Evolutionary conservation across 2,797 vertebrate species (phyloP), one percentile per base, ranked within the genome.

Genomic region (Coregonus ussuriensis): DNA sequence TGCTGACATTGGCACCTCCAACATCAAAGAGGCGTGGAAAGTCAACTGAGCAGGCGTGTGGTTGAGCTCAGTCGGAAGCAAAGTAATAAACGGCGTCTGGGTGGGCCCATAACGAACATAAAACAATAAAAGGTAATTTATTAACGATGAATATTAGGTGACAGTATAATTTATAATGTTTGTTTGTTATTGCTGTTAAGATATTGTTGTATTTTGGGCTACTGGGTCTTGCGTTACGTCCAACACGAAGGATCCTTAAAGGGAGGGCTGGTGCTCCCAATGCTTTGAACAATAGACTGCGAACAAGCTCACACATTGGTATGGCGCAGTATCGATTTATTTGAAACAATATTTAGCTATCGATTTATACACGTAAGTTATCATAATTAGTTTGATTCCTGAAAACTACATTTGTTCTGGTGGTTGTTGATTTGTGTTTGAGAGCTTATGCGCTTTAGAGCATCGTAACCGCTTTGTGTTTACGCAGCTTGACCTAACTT

Each of bases 201-300:
- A 29, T 47, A 0, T 1, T 1, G n/a, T 1, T 90, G 87, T 84
- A 80, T 21, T 83, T 74, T 56, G 11, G 41, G 37, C 75, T 59
- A 0, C 21, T 69, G 4, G 62, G 56, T 77, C 82, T 88, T 71
- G 33, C 47, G 41, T 77, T 59, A 79, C 77, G 83, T 83, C 79
- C 81, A 69, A 79, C 79, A 33, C 11, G 35, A 59, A 84, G 79
- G 79, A 88, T 79, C 73, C 88, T 86, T 86, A 74, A 88, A 88
- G 89, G 88, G 92, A 93, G 89, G 85, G 91, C 89, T 88, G 84
- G 89, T 91, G 83, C 65, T 84, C 25, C 81, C 76, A 82, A 83
- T 85, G 85, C 89, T 41, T 76, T 74, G 89, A 91, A 93, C 92
- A 93, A 93, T 52, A 91, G 89, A 85, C 35, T 66, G 53, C 18